Base-by-base conservation (phyloP, 2,797 vertebrate species). In the Rachycentron canadum region DNA sequence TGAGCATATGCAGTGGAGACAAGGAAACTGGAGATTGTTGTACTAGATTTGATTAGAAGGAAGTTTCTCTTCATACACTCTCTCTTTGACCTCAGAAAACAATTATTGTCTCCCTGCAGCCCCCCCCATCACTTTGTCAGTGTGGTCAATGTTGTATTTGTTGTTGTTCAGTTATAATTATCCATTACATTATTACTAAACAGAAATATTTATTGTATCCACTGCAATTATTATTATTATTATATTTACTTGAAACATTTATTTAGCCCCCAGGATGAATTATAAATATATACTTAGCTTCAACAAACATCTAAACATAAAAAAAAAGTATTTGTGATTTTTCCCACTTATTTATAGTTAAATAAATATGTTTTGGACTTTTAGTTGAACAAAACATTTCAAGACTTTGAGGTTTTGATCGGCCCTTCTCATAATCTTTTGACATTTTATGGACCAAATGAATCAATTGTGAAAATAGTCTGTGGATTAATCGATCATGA, bases 51-150 rank as follows among this genome's bases (percentile, higher is more conserved):
- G 91, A 91, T 92, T 89, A 87, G 84, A 74, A 78, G 90, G 87
- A 83, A 90, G 83, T 88, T 78, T 88, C 75, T 89, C 87, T 87
- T 80, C 73, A 85, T 85, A 84, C 81, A 87, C 87, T 88, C 83
- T 91, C 81, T 76, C 77, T 90, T 84, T 93, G 91, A 91, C 90
- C 89, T 83, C 84, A 78, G 68, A 89, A 86, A 86, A 86, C 89
- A 88, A 87, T 89, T 79, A 86, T 86, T 88, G 78, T 87, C 74
- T 88, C 62, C 11, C 23, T 66, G 25, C 41, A 63, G 66, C 58
- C 49, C 26, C n/a, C 17, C 32, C 30, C 69, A 58, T 84, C 85
- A 89, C 76, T 74, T 87, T 87, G 81, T 88, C 85, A 65, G 49
- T 7, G n/a, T 19, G 19, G 53, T 52, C 75, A 69, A 26, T 66